Evolutionary conservation across 2,888 invertebrate genomes (phyloP).

Genomic region (Augochlorella aurata): DNA sequence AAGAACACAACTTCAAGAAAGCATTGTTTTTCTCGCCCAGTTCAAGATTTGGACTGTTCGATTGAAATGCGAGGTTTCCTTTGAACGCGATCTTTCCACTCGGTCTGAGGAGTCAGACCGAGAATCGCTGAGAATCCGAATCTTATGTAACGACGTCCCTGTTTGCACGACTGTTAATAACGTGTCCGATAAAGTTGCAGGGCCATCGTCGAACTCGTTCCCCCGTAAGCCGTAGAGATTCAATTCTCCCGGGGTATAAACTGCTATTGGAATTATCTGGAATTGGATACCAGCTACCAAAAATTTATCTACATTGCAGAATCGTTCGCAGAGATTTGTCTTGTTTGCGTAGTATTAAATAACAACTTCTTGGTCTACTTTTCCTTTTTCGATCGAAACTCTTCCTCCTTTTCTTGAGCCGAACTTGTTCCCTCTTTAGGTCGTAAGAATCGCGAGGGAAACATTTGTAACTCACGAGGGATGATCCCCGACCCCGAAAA

Average conservation of each 20-base stretch:
- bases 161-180: constrained; percentile 39
- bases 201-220: constrained; percentile 27
- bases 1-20: neutral
- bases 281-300: constrained; percentile 12
- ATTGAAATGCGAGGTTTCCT: constrained; percentile 19
- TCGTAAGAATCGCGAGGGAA: too few relatives aligned
- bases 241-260: constrained; percentile 6
- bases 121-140: constrained; percentile 30
- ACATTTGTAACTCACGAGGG: too few relatives aligned
- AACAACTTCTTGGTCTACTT: too few relatives aligned
- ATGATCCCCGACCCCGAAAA: too few relatives aligned
- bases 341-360: too few relatives aligned
- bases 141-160: constrained; percentile 30
- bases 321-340: neutral
- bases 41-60: constrained; percentile 2
- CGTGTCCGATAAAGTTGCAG: constrained; percentile 39
- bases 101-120: constrained; percentile 11
- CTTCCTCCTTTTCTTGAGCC: too few relatives aligned
- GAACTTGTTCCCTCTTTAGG: too few relatives aligned
- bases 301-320: constrained; percentile 5
- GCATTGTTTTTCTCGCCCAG: neutral
- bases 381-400: too few relatives aligned
- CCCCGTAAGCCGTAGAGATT: constrained; percentile 3
- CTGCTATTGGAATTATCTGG: constrained; percentile 19
- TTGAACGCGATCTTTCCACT: constrained; percentile 30